Percentiles rank a stretch among this genome's conserved stretches.
phyloP scores from a whole-genome alignment of 2,888 invertebrate species.

The Hypena proboscidalis region DNA sequence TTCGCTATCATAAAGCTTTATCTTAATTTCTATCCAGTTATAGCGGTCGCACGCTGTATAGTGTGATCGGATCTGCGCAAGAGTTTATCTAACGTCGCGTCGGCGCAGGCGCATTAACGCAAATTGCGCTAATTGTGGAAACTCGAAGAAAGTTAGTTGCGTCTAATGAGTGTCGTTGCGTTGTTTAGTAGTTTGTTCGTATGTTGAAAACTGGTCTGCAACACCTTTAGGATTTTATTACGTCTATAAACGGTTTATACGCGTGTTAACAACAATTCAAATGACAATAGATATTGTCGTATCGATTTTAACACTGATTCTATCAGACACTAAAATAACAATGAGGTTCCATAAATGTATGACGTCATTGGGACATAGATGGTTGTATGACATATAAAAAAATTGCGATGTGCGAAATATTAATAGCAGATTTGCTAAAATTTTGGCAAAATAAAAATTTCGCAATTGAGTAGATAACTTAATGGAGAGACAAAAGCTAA shows the following conservation, averaged over 20 bases:
- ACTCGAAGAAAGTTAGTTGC: constrained; percentile 57
- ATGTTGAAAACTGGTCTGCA: constrained; percentile 34
- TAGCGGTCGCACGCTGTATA: constrained; percentile 39
- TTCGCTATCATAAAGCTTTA: constrained; percentile 30
- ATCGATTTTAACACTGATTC: constrained; percentile 35
- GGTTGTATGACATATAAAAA: constrained; percentile 2
- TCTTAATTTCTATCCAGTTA: constrained; percentile 34
- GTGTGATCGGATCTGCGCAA: constrained; percentile 54
- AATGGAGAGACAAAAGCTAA: constrained; percentile 10
- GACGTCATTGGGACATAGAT: constrained; percentile 16
- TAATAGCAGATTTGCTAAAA: constrained; percentile 6
- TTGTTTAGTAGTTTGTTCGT: constrained; percentile 33
- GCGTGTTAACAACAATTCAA: constrained; percentile 39
- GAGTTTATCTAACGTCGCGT: constrained; percentile 55
- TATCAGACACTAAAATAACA: constrained; percentile 24
- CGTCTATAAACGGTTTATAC: constrained; percentile 29
- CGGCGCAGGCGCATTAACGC: constrained; percentile 51
- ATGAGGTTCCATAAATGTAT: constrained; percentile 10
- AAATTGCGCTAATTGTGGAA: constrained; percentile 72
- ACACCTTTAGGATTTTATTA: constrained; percentile 28
- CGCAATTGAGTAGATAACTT: constrained; percentile 1
- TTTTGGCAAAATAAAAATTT: not conserved
- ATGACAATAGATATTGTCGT: constrained; percentile 34
- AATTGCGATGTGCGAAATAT: constrained; percentile 1
- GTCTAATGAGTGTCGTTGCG: constrained; percentile 35